Conservation (phyloP, 1,140 invertebrate genomes). For the Drosophila carrolli region DNA sequence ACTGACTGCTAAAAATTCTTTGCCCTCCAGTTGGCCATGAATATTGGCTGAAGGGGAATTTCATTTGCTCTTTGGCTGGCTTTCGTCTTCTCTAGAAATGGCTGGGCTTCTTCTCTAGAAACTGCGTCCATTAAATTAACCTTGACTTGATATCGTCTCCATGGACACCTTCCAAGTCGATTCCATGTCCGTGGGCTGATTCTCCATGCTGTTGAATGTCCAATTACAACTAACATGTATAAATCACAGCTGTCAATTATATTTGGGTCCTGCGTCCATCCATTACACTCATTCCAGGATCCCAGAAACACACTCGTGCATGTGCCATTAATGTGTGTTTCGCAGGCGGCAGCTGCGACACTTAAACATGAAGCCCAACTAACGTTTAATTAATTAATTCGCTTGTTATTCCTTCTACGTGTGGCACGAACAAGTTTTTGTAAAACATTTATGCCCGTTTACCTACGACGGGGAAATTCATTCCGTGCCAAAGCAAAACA, state of each 20-base stretch:
- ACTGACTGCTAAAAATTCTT: slow-evolving; percentile 29
- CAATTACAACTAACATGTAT: slow-evolving; percentile 53
- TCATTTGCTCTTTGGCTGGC: slow-evolving; percentile 2
- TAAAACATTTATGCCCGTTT: slow-evolving; percentile 48
- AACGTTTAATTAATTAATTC: slow-evolving; percentile 80
- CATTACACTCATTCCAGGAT: slow-evolving; percentile 5
- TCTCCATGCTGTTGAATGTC: slow-evolving; percentile 43
- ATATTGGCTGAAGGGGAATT: slow-evolving; percentile 13
- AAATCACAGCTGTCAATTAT: slow-evolving; percentile 73
- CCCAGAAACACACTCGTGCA: slow-evolving; percentile 17
- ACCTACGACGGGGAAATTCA: slow-evolving; percentile 19
- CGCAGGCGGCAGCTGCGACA: slow-evolving; percentile 70
- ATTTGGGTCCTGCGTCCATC: slow-evolving; percentile 27
- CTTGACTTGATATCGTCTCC: slow-evolving; percentile 20
- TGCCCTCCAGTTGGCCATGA: slow-evolving; percentile 24
- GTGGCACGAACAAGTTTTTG: slow-evolving; percentile 47
- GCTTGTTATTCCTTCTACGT: slow-evolving; percentile 62
- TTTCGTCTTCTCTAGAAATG: slow-evolving; percentile 16
- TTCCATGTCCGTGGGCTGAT: slow-evolving; percentile 33
- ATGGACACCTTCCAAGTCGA: slow-evolving; percentile 28
- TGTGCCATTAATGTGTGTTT: slow-evolving; percentile 67
- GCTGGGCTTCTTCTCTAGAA: slow-evolving; percentile 17
- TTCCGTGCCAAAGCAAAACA: not conserved
- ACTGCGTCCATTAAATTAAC: slow-evolving; percentile 37
- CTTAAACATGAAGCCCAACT: slow-evolving; percentile 47